Conservation (phyloP, 92 coral and sea anemone genomes). For the Palythoa caribaeorum region DNA sequence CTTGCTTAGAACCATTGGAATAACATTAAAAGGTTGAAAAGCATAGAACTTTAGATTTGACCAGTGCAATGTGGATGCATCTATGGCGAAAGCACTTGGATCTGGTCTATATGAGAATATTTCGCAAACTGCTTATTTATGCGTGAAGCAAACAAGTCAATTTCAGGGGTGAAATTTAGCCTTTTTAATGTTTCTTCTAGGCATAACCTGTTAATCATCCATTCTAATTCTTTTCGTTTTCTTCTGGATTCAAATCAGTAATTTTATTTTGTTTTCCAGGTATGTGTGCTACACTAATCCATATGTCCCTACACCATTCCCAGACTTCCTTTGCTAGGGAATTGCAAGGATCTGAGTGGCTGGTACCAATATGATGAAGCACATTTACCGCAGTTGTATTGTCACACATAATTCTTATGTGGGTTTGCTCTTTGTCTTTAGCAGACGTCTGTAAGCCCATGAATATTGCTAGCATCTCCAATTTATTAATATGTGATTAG, state of each 20-base stretch:
- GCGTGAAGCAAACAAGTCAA: slow-evolving; percentile 58
- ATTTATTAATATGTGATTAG: slow-evolving; percentile 35
- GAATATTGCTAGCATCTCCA: slow-evolving; percentile 39
- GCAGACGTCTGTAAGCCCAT: too few relatives aligned
- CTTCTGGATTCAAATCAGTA: slow-evolving; percentile 21
- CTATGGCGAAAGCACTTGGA: slow-evolving; percentile 38
- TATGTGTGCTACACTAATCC: neutral
- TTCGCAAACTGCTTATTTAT: slow-evolving; percentile 42
- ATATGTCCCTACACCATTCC: too few relatives aligned
- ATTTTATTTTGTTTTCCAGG: slow-evolving; percentile 1
- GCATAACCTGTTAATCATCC: slow-evolving; percentile 27
- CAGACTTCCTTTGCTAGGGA: too few relatives aligned
- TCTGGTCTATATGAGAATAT: slow-evolving; percentile 51
- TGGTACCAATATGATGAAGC: too few relatives aligned
- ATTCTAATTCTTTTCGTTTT: slow-evolving; percentile 36
- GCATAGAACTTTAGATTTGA: slow-evolving; percentile 21
- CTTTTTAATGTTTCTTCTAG: slow-evolving; percentile 1
- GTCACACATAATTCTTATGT: too few relatives aligned
- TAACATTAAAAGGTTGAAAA: slow-evolving; percentile 48
- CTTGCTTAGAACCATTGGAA: slow-evolving; percentile 42
- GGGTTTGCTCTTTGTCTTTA: too few relatives aligned
- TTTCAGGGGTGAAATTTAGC: slow-evolving; percentile 23
- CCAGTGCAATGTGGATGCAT: slow-evolving; percentile 35
- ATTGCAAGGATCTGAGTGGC: too few relatives aligned
- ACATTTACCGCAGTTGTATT: too few relatives aligned